Base-by-base conservation (phyloP, 2,888 invertebrate genomes). In the Aphrophora alni region DNA sequence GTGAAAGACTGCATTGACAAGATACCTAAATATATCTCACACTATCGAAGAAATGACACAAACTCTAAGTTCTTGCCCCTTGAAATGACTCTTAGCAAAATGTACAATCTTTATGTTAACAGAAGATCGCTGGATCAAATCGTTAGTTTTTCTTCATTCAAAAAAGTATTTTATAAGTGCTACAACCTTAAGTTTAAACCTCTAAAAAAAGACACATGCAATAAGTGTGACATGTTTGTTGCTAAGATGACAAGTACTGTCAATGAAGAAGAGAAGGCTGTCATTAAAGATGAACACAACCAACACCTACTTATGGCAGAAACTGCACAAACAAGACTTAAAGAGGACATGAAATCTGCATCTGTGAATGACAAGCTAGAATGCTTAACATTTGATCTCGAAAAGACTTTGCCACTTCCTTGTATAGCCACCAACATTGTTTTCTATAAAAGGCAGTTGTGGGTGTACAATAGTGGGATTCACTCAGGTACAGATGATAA, bases 391-490 rank as follows among this genome's bases (percentile, higher is more conserved):
- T 85, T 84, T 79, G 84, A 86, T 83, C 74, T 86, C 59, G 75
- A 85, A 73, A 85, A 86, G 83, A 85, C 85, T 4, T 79, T 86
- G 28, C 84, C 84, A 33, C 79, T 85, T 24, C 84, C 85, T 38
- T n/a, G 83, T 2, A 85, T 86, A 25, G 84, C 85, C 8, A 85
- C 84, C 26, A 84, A 82, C 71, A 81, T 85, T 14, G 78, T 85
- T 10, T 85, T 82, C 77, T 86, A 86, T n/a, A n/a, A n/a, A n/a
- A n/a, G n/a, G n/a, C n/a, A n/a, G n/a, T n/a, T n/a, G n/a, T n/a
- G n/a, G n/a, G n/a, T n/a, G n/a, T n/a, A n/a, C n/a, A n/a, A n/a
- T n/a, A n/a, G n/a, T n/a, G n/a, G n/a, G n/a, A n/a, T n/a, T n/a
- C n/a, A n/a, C n/a, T n/a, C n/a, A n/a, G n/a, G n/a, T n/a, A n/a